A percentile compares a stretch with the other conserved stretches of the same genome.
These are phyloP conservation scores for Hoplias malabaricus DNA, from an alignment of 2,113 vertebrate genomes.

Conservation along the genomic window DNA sequence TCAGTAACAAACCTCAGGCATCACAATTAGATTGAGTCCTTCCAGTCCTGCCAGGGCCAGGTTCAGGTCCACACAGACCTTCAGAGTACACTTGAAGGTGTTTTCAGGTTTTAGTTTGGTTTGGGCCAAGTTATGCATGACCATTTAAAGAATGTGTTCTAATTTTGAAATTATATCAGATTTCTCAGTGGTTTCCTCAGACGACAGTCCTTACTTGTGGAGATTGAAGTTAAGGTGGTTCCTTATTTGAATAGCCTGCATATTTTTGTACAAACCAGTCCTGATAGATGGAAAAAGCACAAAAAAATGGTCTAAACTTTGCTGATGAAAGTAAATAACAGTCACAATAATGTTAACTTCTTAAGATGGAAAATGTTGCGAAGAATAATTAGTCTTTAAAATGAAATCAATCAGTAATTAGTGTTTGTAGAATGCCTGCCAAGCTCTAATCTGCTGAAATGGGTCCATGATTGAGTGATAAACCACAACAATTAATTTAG, in stretches of 20 bases:
- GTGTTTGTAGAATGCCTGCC: background rate
- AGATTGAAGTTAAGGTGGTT: too few species aligned
- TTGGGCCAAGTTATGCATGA: too few species aligned
- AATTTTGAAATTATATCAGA: too few species aligned
- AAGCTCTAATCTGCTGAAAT: background rate
- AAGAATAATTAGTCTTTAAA: background rate
- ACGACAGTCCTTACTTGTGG: too few species aligned
- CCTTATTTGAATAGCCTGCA: background rate
- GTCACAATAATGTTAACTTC: background rate
- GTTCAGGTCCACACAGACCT: background rate
- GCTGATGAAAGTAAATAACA: background rate
- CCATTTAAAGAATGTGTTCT: too few species aligned
- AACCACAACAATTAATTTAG: background rate
- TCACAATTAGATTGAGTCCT: background rate
- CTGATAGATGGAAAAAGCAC: background rate
- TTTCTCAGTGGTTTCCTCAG: too few species aligned
- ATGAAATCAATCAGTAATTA: background rate
- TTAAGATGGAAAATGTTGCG: too few species aligned
- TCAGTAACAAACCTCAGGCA: slow-evolving; percentile 14
- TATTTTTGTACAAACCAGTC: background rate
- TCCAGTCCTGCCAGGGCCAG: too few species aligned
- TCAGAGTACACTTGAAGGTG: background rate
- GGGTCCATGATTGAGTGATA: background rate
- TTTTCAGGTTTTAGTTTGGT: too few species aligned
- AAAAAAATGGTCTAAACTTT: background rate